Conservation (phyloP, 2,113 vertebrate genomes). For the Chaetops frenatus region DNA sequence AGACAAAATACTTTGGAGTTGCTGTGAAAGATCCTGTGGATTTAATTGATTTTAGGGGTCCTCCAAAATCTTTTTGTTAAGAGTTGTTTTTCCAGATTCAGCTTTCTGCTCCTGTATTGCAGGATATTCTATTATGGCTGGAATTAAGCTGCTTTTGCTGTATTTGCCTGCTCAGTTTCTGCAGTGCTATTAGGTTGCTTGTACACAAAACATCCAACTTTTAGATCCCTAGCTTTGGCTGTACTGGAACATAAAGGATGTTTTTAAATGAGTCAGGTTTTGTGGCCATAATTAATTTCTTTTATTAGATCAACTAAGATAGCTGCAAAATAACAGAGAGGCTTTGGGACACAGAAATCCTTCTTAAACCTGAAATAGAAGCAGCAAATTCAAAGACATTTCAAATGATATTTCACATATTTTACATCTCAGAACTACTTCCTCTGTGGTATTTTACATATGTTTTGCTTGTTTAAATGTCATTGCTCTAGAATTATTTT, state of each 20-base stretch:
- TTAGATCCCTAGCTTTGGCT: background rate
- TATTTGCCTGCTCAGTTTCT: background rate
- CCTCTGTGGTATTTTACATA: background rate
- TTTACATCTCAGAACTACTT: background rate
- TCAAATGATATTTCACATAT: background rate
- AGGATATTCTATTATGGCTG: background rate
- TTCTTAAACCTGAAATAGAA: background rate
- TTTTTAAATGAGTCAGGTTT: background rate
- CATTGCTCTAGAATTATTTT: background rate
- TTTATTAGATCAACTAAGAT: background rate
- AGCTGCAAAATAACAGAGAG: background rate
- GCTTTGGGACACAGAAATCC: background rate
- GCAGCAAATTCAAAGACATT: background rate
- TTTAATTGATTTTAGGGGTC: background rate
- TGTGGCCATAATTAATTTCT: background rate
- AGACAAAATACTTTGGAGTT: background rate
- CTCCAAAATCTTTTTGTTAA: background rate
- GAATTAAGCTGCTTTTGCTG: background rate
- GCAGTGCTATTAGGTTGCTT: background rate
- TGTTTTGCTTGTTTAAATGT: background rate
- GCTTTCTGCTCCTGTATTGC: background rate
- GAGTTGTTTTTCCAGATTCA: background rate
- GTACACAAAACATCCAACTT: background rate
- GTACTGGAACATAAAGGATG: background rate
- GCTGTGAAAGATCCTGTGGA: background rate